A percentile compares a stretch with the other conserved stretches of the same genome.
These are phyloP conservation scores for Cataglyphis livida DNA, from an alignment of 2,888 invertebrate species.

Conservation along the genomic window DNA sequence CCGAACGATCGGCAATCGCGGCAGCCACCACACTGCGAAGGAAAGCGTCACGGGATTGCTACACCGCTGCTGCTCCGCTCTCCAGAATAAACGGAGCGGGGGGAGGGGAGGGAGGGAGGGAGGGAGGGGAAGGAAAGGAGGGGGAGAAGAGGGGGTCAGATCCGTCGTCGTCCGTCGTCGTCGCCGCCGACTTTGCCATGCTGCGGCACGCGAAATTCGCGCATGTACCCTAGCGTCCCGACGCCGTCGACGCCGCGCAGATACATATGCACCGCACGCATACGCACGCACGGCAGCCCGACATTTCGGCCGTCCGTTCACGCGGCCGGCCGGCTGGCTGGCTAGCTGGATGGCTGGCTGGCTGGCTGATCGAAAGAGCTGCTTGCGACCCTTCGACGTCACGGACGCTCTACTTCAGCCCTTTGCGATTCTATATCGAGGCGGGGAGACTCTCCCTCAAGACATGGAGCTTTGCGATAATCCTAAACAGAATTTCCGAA, in stretches of 20 bases:
- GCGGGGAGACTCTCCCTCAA: not conserved
- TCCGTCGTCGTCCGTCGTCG: slow-evolving; percentile 11
- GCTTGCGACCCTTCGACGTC: slow-evolving; percentile 43
- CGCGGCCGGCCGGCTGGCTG: not conserved
- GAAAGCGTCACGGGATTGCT: slow-evolving; percentile 8
- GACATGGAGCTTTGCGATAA: not conserved
- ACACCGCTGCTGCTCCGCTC: slow-evolving; percentile 1
- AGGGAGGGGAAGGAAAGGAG: too few species aligned
- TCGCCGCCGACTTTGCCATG: slow-evolving; percentile 30
- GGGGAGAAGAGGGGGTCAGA: not conserved
- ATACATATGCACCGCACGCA: not conserved
- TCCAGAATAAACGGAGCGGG: slow-evolving; percentile 30
- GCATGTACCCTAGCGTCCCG: slow-evolving; percentile 31
- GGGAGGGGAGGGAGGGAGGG: not conserved
- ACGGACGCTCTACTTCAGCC: slow-evolving; percentile 31
- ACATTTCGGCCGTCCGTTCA: slow-evolving; percentile 50
- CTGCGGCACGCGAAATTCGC: slow-evolving; percentile 52
- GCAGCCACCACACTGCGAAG: slow-evolving; percentile 35
- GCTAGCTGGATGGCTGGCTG: not conserved
- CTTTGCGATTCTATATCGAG: slow-evolving; percentile 10
- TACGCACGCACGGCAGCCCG: not conserved
- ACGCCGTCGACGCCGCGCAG: slow-evolving; percentile 12
- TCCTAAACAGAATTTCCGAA: not conserved
- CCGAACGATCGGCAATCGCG: slow-evolving; percentile 20
- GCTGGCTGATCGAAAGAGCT: slow-evolving; percentile 53